Base-by-base conservation (phyloP, 2,888 invertebrate genomes). In the Unio delphinus region DNA sequence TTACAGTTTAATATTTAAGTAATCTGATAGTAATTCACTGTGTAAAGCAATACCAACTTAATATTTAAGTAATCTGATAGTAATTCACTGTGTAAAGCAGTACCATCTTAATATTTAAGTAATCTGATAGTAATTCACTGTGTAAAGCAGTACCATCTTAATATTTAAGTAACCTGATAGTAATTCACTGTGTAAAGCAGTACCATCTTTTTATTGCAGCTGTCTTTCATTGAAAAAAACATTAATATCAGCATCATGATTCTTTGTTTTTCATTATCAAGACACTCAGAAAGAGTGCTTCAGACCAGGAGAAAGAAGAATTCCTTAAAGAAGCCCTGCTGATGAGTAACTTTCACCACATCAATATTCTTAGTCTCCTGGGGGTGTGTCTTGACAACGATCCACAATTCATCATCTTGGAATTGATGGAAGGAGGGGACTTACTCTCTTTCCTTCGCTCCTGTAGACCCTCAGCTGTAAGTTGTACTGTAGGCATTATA, bases 351-450 rank as follows among this genome's bases (percentile, higher is more conserved):
- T 98, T 99, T 89, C 95, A 96, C 82, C 98, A 99, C 89, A 95
- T 97, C 73, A 97, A 99, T 87, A 98, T 99, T 68, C 92, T 99
- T 45, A 93, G 95, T 75, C 92, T 99, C 55, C 92, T 99, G 15
- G 99, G 99, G 1, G 96, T 99, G 7, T 98, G 98, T 86, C 92
- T 98, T 55, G 97, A 98, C 88, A 95, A 95, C 79, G 97, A 98
- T 87, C 95, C 97, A 11, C 95, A 96, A 84, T 95, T 96, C 83
- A 94, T 99, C 76, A 95, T 99, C 63, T 94, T 99, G 93, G 99
- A 99, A 89, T 92, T 99, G 26, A 99, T 99, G 99, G 96, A 97
- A 89, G 97, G 95, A 6, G 98, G 99, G 0, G 99, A 99, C 91
- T 91, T 99, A 70, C 92, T 98, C 55, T 96, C 95, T 71, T 99